Conservation (phyloP, 1,140 invertebrate species). For the Araneus ventricosus region DNA sequence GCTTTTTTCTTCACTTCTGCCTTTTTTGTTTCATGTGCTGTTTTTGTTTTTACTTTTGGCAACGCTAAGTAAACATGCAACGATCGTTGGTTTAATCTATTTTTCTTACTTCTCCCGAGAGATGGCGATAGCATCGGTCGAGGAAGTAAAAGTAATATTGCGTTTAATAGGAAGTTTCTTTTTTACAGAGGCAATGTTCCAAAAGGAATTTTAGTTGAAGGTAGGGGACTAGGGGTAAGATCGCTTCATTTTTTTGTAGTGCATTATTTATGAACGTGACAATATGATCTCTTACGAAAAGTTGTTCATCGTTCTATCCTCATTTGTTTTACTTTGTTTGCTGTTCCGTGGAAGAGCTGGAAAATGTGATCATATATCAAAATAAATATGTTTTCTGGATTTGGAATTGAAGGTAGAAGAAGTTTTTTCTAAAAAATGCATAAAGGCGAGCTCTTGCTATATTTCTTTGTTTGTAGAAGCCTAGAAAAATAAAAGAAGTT, state of each 20-base stretch:
- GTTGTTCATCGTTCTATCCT: not conserved
- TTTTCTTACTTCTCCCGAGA: not conserved
- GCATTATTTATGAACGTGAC: slow-evolving; percentile 53
- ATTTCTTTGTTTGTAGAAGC: not conserved
- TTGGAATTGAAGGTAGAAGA: not conserved
- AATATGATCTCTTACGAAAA: slow-evolving; percentile 26
- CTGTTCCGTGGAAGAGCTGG: not conserved
- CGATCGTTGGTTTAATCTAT: not conserved
- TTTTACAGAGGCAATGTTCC: not conserved
- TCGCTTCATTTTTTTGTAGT: not conserved
- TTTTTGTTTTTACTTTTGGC: not conserved
- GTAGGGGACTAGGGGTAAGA: not conserved
- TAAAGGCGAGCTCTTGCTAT: not conserved
- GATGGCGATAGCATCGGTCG: not conserved
- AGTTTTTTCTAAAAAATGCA: not conserved
- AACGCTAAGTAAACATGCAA: not conserved
- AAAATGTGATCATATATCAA: slow-evolving; percentile 26
- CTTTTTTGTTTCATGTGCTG: not conserved
- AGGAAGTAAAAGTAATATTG: not conserved
- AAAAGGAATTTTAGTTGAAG: not conserved
- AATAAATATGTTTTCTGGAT: slow-evolving; percentile 34
- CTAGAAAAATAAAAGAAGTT: too few species aligned
- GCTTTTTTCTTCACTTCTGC: not conserved
- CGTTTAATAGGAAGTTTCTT: slow-evolving; percentile 6
- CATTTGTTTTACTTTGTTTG: slow-evolving; percentile 39